Base-by-base conservation (phyloP, 2,113 vertebrate species). In the Hemibagrus wyckioides region DNA sequence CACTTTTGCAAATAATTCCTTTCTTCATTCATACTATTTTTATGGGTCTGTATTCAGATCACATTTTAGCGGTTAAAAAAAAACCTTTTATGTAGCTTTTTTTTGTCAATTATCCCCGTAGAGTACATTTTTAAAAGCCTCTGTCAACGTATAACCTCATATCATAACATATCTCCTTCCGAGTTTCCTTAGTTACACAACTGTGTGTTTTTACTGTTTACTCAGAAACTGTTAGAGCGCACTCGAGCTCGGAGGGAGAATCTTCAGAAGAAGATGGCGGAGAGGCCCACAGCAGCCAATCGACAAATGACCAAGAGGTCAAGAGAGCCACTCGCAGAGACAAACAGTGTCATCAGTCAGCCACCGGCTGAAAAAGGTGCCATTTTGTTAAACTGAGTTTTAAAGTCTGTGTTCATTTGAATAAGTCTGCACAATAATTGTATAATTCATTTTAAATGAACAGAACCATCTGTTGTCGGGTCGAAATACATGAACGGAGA, bases 171-270 rank as follows among this genome's bases (percentile, higher is more conserved):
- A 11, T 36, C 52, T 56, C 52, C 19, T 36, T 28, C 48, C 9
- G 7, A 33, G 28, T 17, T 79, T 54, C 15, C 1, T 3, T 1
- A 48, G 5, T 48, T 8, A 77, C 11, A 76, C 0, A 80, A 80
- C 50, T 14, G 6, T 52, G 14, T 54, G 15, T 80, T 81, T 91
- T 39, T 86, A 52, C 86, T 79, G 17, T 89, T 79, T 25, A 30
- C 82, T 57, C 85, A 99, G 98, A 99, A 99, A 97, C 94, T 99
- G 52, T 93, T 99, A 28, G 98, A 99, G 92, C 95, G 98, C 85
- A 99, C 98, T 0, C 96, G 98, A 11, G 98, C 98, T 88, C 97
- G 98, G 85, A 91, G 98, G 87, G 98, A 99, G 89, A 99, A 99
- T 92, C 95, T 99, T 85, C 98, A 99, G 95, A 99, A 95, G 92